Conservation (phyloP, 2,797 vertebrate species). For the Orestias chungarensis region DNA sequence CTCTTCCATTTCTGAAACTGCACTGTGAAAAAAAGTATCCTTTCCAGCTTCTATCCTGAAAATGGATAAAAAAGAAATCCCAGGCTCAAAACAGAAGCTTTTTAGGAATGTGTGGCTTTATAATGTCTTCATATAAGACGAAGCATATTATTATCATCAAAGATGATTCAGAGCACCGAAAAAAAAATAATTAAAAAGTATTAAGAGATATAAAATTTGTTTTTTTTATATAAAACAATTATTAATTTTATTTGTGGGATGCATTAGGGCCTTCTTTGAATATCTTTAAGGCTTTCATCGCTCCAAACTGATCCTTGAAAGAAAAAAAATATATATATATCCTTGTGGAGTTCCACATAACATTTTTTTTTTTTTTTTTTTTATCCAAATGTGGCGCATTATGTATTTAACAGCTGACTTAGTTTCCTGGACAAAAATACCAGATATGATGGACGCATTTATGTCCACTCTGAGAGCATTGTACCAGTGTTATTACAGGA, state of each 20-base stretch:
- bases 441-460: constrained; percentile 46
- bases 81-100: not conserved
- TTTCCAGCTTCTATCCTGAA: not conserved
- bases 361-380: not conserved
- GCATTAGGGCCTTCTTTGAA: not conserved
- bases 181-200: no score
- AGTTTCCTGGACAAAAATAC: constrained; percentile 42
- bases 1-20: not conserved
- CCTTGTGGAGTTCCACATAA: not conserved
- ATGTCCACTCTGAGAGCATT: constrained; percentile 48
- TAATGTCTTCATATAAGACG: no score
- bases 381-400: not conserved
- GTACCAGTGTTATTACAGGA: constrained; percentile 58
- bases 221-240: no score
- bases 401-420: constrained; percentile 12
- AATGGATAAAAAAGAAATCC: not conserved
- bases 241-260: not conserved
- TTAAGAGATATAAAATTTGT: not conserved
- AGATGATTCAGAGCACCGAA: no score
- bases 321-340: not conserved
- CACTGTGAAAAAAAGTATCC: not conserved
- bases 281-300: not conserved
- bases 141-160: no score
- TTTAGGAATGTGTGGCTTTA: not conserved
- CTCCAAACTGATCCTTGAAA: not conserved